phyloP scores from a whole-genome alignment of 1,140 invertebrate genomes.

The Cydia strobilella region DNA sequence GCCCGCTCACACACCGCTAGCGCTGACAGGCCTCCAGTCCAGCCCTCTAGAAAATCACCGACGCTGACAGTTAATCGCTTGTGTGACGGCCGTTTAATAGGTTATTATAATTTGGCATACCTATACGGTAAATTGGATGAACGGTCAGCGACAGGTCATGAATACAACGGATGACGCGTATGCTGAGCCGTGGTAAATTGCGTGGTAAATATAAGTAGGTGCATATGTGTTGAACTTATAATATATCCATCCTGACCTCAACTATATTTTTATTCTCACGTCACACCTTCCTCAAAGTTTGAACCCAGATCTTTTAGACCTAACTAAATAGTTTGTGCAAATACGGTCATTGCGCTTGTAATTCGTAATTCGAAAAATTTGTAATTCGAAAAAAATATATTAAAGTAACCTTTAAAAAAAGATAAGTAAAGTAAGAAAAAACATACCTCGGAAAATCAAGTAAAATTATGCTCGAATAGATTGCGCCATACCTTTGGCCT shows the following conservation, averaged over 20 bases:
- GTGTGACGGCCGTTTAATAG: slow-evolving; percentile 66
- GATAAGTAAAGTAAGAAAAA: too few species aligned
- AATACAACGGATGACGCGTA: slow-evolving; percentile 33
- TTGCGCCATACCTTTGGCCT: too few species aligned
- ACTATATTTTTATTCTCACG: slow-evolving; percentile 8
- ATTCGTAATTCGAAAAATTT: too few species aligned
- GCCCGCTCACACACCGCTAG: slow-evolving; percentile 37
- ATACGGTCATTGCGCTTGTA: too few species aligned
- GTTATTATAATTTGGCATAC: slow-evolving; percentile 66
- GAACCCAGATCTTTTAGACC: too few species aligned
- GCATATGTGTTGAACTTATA: not conserved
- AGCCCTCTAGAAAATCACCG: slow-evolving; percentile 59
- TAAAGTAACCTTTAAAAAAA: too few species aligned
- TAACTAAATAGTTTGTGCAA: too few species aligned
- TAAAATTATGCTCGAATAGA: too few species aligned
- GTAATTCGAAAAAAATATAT: too few species aligned
- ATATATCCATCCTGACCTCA: not conserved
- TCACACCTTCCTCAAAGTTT: not conserved
- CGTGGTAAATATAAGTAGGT: not conserved
- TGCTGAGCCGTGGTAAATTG: slow-evolving; percentile 25
- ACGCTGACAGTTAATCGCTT: slow-evolving; percentile 59
- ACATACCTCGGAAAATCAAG: too few species aligned
- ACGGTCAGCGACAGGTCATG: slow-evolving; percentile 21
- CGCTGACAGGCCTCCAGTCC: slow-evolving; percentile 43
- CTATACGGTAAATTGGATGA: slow-evolving; percentile 52